Conservation (phyloP, 2,797 vertebrate species). For the Pyrrhura leucotis region DNA sequence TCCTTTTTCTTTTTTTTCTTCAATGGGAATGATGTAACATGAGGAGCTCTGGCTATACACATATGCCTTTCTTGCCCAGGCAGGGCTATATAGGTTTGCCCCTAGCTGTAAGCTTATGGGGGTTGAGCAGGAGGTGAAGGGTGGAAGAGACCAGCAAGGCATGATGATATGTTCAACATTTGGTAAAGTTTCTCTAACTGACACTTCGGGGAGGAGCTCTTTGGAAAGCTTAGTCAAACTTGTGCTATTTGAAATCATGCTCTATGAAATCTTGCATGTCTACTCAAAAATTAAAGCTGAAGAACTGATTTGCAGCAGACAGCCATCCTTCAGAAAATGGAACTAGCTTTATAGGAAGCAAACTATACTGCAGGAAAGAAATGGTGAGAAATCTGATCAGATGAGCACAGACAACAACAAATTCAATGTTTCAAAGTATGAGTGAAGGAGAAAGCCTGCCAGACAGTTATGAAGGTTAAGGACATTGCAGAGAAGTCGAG, state of each 20-base stretch:
- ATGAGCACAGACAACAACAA: not conserved
- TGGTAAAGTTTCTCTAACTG: not conserved
- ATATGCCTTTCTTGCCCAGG: not conserved
- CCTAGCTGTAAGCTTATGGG: not conserved
- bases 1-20: no score
- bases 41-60: not conserved
- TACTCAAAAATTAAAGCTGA: not conserved
- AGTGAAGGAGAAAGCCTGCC: not conserved
- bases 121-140: not conserved
- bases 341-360: not conserved
- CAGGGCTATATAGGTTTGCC: fast-evolving
- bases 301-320: not conserved
- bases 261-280: not conserved
- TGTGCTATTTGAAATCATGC: not conserved
- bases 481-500: not conserved
- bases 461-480: not conserved
- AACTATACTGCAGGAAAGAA: not conserved
- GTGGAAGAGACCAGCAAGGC: not conserved
- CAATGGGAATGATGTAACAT: not conserved
- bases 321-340: not conserved
- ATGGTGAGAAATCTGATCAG: not conserved
- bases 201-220: not conserved
- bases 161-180: not conserved
- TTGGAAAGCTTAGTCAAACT: not conserved
- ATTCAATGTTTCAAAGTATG: not conserved